Evolutionary conservation across 2,113 vertebrate species (phyloP), one percentile per base, ranked within the genome.

Genomic region (Oophaga pumilio): DNA sequence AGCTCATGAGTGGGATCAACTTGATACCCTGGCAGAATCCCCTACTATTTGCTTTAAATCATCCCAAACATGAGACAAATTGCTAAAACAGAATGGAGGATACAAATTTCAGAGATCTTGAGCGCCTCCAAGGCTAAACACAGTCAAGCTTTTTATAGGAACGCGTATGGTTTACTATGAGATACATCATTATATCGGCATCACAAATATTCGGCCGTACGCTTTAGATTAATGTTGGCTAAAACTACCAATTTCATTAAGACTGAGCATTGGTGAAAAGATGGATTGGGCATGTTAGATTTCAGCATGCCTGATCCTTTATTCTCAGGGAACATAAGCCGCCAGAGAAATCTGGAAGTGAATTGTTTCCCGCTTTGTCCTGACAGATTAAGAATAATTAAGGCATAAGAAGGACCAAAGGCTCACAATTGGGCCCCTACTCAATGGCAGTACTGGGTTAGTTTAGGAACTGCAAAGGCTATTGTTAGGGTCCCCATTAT

Each of bases 21-120:
- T 80, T 50, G 22, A 80, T 79, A 88, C 22, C 77, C 60, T 86
- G 89, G 87, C 28, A 87, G 52, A 56, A 86, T 53, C 49, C 52
- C n/a, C 26, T 80, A 87, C 59, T 53, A 9, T 15, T 76, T 52
- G 52, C 89, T 92, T 89, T 69, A 90, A 91, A 91, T 85, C 90
- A 89, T 84, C 90, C 90, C 59, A 87, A 89, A 90, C 87, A 85
- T 73, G 89, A 87, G 90, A 81, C 53, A 53, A 22, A 7, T 68
- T 89, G 89, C 84, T 85, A 87, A 92, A 88, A 80, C 71, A 43
- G 79, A 84, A 90, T 74, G 53, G 80, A 56, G 78, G 78, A 24
- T 62, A 33, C 20, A 49, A 88, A 79, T 68, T 69, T 10, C 28
- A 17, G 74, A 64, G 73, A 52, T 18, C 64, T 8, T 18, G 13